Evolutionary conservation across 2,888 invertebrate genomes (phyloP), one percentile per base, ranked within the genome.

Genomic region (Pyrocoelia pectoralis): DNA sequence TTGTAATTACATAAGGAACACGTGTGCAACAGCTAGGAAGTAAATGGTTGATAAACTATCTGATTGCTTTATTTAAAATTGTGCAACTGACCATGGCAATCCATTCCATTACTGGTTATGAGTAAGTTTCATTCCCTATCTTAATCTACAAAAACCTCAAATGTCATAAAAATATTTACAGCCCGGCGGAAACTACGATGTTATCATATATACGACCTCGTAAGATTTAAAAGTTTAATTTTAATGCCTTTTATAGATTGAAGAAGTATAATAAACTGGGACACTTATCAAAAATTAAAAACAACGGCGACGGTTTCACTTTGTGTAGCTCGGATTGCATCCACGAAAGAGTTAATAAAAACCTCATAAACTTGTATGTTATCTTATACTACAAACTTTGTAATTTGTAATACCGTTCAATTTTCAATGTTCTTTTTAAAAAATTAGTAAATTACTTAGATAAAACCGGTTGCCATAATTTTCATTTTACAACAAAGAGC

Each of bases 281-380:
- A n/a, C 66, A 69, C 68, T 73, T 73, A 72, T 73, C 70, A 71
- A 73, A 72, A 72, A 72, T 72, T 73, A 72, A 73, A 72, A 60
- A 56, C 28, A 52, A 18, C 56, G 55, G 24, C 65, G 65, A 61
- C 66, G 60, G 56, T 65, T 24, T 17, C 14, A 17, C 41, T 51
- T 62, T 51, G 58, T 24, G 24, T 6, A 24, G 24, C 24, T 8
- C 2, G 58, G 65, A 68, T 66, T 70, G 66, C 68, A 71, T 68
- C 69, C 66, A 56, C 50, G 65, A 64, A 69, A 70, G 71, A 70
- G 69, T 73, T 72, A 70, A 73, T 74, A 73, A 74, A 73, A 73
- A 72, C 72, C 71, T 70, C 73, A 68, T 74, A 74, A 74, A 67
- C 66, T 68, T 55, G 63, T 67, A 68, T 73, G 72, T 72, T 73